Evolutionary conservation across 1,140 invertebrate species (phyloP), one percentile per base, ranked within the genome.

Genomic region (Danaus melanippus): DNA sequence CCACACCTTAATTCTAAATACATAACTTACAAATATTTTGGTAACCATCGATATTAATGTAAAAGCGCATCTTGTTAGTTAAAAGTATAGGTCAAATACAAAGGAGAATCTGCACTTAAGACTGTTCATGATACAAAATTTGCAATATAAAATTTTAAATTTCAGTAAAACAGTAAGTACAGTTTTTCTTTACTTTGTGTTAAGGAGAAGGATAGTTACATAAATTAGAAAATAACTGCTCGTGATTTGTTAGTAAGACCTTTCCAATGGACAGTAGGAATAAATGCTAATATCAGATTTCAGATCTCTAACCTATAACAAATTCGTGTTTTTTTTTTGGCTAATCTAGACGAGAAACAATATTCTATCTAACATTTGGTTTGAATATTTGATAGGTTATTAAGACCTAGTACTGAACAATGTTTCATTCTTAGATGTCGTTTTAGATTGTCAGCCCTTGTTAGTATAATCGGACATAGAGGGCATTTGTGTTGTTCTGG

Each of bases 361-460:
- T 42, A 55, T 48, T 43, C 48, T 41, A 11, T 42, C 53, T 69
- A 73, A 67, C 74, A 77, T 65, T 75, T 72, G 42, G 73, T 75
- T 65, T 82, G 73, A 60, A 84, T 80, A 67, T 86, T 84, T 12
- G 77, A 69, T 42, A 79, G 58, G 58, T 78, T 82, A 53, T 67
- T 69, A 21, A 69, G 64, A 8, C 66, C 69, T 51, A 86, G 55
- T 11, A 80, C 75, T 39, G 88, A 87, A 68, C 89, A 89, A 77
- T 93, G 92, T 84, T 93, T 92, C 81, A 91, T 89, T 70, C 89
- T 89, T 59, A 92, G 89, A 77, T 92, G 92, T 43, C 89, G 88
- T 84, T 92, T 92, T 69, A 93, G 89, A 68, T 92, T 92, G 74
- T 93, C 92, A 62, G 90, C 91, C 52, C 92, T 88, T 53, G 91